A percentile compares a stretch with the other conserved stretches of the same genome.
phyloP scores from a whole-genome alignment of 2,113 vertebrate species.

The Zapornia atra region DNA sequence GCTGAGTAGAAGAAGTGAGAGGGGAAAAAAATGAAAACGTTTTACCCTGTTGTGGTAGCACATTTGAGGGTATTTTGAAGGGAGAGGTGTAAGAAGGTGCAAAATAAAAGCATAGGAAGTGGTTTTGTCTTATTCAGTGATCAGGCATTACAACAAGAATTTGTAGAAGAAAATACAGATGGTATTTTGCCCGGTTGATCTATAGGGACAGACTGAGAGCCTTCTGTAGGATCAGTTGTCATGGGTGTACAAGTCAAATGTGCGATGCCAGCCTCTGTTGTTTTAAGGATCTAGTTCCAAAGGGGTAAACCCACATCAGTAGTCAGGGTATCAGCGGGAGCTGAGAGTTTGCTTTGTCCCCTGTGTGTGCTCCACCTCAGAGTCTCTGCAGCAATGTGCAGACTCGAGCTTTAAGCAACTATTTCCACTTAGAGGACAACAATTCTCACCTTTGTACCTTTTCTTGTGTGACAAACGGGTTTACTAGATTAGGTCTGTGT shows the following conservation, averaged over 20 bases:
- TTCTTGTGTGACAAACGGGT: constrained; percentile 33
- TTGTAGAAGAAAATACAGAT: neutral
- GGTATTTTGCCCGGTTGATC: neutral
- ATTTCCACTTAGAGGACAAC: neutral
- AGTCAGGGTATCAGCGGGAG: neutral
- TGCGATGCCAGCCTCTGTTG: neutral
- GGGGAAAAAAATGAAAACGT: neutral
- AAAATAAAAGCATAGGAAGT: neutral
- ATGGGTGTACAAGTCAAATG: neutral
- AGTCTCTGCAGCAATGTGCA: neutral
- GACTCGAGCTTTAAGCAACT: neutral
- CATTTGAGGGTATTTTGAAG: neutral
- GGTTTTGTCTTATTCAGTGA: neutral
- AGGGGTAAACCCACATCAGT: neutral
- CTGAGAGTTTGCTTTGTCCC: neutral
- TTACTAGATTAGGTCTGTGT: constrained; percentile 50
- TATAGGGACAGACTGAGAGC: neutral
- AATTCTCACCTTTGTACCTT: constrained; percentile 46
- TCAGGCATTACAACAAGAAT: neutral
- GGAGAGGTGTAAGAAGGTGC: neutral
- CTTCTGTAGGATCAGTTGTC: neutral
- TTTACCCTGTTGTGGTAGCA: neutral
- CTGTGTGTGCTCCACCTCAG: neutral
- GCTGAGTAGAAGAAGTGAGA: neutral
- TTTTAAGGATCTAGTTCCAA: neutral